Evolutionary conservation across 2,888 invertebrate species (phyloP).

Genomic region (Entomobrya proxima): DNA sequence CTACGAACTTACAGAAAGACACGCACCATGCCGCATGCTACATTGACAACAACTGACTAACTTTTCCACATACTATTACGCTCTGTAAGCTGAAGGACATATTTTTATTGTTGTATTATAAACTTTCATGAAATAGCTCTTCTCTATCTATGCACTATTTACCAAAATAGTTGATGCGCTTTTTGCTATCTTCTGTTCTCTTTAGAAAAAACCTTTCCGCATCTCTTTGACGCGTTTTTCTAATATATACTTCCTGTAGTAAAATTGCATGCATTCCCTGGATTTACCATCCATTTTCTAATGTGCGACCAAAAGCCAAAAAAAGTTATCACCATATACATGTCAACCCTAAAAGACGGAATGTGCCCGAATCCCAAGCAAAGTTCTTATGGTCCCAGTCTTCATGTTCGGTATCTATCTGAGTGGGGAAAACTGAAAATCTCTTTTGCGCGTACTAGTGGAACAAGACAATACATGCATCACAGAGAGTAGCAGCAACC

Average conservation of each 20-base stretch:
- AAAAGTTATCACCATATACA: conserved; percentile 58
- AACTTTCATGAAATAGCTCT: not conserved
- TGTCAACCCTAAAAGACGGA: conserved; percentile 56
- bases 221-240: no score
- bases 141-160: conserved; percentile 3
- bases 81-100: conserved; percentile 24
- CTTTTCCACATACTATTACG: not conserved
- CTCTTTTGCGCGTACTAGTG: conserved; percentile 30
- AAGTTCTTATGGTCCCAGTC: not conserved
- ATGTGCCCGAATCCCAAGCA: conserved; percentile 4
- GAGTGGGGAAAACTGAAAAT: conserved; percentile 42
- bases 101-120: conserved; percentile 34
- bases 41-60: conserved; percentile 14
- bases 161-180: not conserved
- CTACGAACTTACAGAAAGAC: not conserved
- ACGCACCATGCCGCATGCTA: conserved; percentile 7
- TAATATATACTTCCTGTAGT: not conserved
- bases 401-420: not conserved
- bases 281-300: conserved; percentile 47
- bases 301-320: conserved; percentile 52
- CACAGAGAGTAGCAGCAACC: no score
- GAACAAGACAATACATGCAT: conserved; percentile 6
- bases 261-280: conserved; percentile 43
- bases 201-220: not conserved
- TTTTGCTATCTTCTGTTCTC: not conserved